These are phyloP conservation scores for Drosophila picticornis DNA, from an alignment of 2,888 invertebrate species.

Conservation along the genomic window DNA sequence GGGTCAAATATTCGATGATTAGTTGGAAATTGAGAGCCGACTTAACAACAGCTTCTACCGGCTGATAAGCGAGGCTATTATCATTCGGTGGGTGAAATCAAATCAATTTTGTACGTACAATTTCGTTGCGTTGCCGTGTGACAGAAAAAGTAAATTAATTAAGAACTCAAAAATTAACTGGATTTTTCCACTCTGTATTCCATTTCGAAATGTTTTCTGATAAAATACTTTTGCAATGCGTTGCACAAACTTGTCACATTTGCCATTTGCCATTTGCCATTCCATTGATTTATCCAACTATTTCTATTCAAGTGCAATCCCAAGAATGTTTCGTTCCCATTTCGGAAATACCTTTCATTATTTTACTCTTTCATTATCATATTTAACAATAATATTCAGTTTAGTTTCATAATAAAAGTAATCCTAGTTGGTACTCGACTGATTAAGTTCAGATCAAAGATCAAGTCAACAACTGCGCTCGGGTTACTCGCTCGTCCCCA, in stretches of 20 bases:
- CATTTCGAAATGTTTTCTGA: background rate
- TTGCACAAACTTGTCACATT: background rate
- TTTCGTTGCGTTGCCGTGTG: background rate
- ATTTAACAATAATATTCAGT: background rate
- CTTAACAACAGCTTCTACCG: background rate
- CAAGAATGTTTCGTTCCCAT: background rate
- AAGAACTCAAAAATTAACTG: background rate
- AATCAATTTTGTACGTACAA: conserved; percentile 8
- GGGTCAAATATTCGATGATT: conserved; percentile 33
- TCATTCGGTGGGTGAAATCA: background rate
- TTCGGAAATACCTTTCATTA: background rate
- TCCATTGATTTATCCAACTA: background rate
- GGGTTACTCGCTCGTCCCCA: background rate
- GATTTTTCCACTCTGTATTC: background rate
- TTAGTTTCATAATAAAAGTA: background rate
- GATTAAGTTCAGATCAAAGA: background rate
- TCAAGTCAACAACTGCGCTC: background rate
- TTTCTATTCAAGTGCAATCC: background rate
- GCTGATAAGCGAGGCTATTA: conserved; percentile 14
- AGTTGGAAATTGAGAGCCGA: background rate
- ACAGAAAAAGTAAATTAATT: conserved; percentile 1
- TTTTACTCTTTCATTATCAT: no score
- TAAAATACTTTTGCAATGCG: background rate
- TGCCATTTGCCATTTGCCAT: background rate
- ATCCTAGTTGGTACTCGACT: no score